phyloP scores from a whole-genome alignment of 2,888 invertebrate species.

The Catocala sponsa region DNA sequence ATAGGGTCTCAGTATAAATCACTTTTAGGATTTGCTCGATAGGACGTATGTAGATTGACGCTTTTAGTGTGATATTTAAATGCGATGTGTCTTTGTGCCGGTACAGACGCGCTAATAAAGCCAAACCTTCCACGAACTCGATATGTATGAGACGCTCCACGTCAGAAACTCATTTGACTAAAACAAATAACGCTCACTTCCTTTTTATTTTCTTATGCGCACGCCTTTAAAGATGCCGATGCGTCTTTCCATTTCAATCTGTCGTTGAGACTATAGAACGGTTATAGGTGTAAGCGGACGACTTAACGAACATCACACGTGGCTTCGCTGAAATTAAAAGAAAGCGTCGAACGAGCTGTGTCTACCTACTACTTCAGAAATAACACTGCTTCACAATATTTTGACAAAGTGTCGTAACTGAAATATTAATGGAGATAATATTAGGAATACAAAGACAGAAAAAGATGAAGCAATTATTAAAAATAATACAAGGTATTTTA shows the following conservation, averaged over 20 bases:
- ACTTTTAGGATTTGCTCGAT: conserved; percentile 84
- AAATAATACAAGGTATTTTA: background rate
- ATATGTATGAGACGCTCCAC: conserved; percentile 72
- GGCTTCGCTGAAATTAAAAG: conserved; percentile 43
- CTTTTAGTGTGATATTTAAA: conserved; percentile 86
- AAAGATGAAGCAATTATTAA: too few relatives aligned
- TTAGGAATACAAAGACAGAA: background rate
- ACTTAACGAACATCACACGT: conserved; percentile 42
- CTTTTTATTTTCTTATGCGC: conserved; percentile 74
- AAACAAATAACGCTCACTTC: conserved; percentile 79
- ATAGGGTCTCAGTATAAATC: conserved; percentile 85
- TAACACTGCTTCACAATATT: conserved; percentile 33
- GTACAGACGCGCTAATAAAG: conserved; percentile 79
- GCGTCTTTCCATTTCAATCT: conserved; percentile 66
- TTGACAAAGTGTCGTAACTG: background rate
- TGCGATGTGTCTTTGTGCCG: conserved; percentile 78
- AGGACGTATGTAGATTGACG: conserved; percentile 86
- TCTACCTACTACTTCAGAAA: conserved; percentile 33
- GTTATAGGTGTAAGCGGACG: conserved; percentile 42
- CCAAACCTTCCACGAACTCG: conserved; percentile 66
- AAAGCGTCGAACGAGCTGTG: conserved; percentile 36
- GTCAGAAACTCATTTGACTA: conserved; percentile 84
- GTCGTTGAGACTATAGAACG: conserved; percentile 51
- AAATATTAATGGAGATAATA: background rate
- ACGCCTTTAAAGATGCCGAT: conserved; percentile 74